Evolutionary conservation across 2,888 invertebrate species (phyloP).

Genomic region (Eupsilia transversa): DNA sequence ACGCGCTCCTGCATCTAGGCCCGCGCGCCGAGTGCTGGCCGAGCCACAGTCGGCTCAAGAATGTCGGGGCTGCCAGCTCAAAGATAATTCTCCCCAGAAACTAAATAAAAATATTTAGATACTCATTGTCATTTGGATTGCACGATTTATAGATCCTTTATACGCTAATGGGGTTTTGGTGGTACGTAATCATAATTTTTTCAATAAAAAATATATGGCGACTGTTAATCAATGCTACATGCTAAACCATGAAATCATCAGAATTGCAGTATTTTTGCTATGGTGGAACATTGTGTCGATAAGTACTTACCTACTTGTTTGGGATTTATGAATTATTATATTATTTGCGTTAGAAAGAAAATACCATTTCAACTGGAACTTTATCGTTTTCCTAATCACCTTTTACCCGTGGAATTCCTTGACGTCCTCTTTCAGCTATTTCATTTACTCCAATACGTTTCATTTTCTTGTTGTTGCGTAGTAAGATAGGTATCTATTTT

Average conservation of each 20-base stretch:
- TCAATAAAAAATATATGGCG: too few species aligned
- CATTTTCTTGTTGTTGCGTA: neutral
- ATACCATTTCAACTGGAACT: neutral
- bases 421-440: neutral
- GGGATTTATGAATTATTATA: neutral
- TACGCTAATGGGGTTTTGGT: neutral
- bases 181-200: neutral
- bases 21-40: conserved; percentile 32
- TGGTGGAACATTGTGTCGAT: neutral
- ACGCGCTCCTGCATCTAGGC: conserved; percentile 33
- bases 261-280: neutral
- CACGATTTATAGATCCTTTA: neutral
- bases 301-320: neutral
- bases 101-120: conserved; percentile 2
- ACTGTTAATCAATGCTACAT: neutral
- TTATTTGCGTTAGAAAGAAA: neutral
- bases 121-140: neutral
- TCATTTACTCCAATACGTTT: neutral
- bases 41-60: conserved; percentile 49
- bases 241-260: neutral
- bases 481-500: neutral
- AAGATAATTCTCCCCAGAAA: conserved; percentile 39
- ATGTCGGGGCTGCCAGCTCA: conserved; percentile 58
- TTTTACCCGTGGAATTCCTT: neutral
- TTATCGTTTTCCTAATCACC: neutral